These are phyloP conservation scores for Orbicella faveolata DNA, from an alignment of 64 coral and sea anemone species.

Conservation along the genomic window DNA sequence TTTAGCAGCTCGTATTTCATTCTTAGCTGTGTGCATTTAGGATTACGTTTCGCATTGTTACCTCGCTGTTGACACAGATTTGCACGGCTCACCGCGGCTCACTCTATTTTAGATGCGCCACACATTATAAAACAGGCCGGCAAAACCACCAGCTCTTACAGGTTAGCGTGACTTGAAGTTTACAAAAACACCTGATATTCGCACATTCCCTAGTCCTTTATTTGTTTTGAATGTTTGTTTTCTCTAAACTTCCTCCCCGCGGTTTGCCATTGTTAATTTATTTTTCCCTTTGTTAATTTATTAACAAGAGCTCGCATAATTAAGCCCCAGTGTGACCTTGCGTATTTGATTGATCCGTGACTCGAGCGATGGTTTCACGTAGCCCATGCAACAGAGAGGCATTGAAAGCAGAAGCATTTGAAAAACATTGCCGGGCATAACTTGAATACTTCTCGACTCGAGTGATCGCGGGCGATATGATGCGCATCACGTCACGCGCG, in stretches of 20 bases:
- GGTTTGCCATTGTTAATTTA: constrained; percentile 39
- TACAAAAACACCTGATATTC: constrained; percentile 12
- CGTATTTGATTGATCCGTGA: constrained; percentile 4
- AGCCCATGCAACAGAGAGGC: constrained; percentile 11
- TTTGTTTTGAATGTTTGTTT: constrained; percentile 47
- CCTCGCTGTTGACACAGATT: neutral
- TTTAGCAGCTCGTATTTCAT: neutral
- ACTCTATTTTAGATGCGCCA: neutral
- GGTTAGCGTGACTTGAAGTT: constrained; percentile 4
- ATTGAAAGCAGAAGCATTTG: constrained; percentile 30
- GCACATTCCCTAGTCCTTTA: neutral
- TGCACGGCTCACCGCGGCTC: neutral
- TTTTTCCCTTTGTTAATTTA: constrained; percentile 32
- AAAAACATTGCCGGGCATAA: constrained; percentile 8
- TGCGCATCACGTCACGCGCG: neutral
- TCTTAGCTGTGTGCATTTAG: neutral
- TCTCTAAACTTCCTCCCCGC: constrained; percentile 39
- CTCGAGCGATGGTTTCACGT: neutral
- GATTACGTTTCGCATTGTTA: neutral
- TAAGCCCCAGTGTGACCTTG: constrained; percentile 4
- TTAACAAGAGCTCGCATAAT: constrained; percentile 38
- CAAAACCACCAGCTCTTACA: neutral
- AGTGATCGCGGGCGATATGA: neutral
- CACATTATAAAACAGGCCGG: neutral
- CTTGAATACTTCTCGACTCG: neutral